These are phyloP conservation scores for Meteorus colon DNA, from an alignment of 2,888 invertebrate genomes.

Conservation along the genomic window DNA sequence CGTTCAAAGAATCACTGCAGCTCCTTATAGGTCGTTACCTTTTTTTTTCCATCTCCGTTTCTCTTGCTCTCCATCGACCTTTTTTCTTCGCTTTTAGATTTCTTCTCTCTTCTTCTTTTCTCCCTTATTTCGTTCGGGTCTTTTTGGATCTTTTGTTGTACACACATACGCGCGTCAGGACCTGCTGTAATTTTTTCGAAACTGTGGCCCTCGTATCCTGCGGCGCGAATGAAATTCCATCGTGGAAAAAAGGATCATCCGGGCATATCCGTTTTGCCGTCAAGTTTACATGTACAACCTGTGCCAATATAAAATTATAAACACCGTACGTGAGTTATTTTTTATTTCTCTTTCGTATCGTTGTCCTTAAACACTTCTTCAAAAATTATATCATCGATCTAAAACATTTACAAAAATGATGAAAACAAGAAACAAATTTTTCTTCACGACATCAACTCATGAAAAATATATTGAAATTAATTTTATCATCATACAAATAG, in stretches of 20 bases:
- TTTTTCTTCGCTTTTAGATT: constrained; percentile 38
- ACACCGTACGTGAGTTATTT: neutral
- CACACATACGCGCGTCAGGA: constrained; percentile 54
- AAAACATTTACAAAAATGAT: too few species aligned
- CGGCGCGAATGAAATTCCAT: constrained; percentile 33
- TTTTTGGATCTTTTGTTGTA: constrained; percentile 55
- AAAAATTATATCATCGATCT: too few species aligned
- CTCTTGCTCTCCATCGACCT: constrained; percentile 25
- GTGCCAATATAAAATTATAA: neutral
- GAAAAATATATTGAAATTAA: too few species aligned
- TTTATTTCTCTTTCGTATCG: neutral
- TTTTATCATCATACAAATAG: too few species aligned
- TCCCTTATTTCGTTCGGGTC: constrained; percentile 45
- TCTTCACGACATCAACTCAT: too few species aligned
- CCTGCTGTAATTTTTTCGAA: constrained; percentile 65
- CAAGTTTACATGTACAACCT: constrained; percentile 7
- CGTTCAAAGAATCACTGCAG: constrained; percentile 67
- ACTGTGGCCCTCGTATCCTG: constrained; percentile 43
- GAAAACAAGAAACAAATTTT: too few species aligned
- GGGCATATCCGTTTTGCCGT: constrained; percentile 51
- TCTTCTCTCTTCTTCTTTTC: constrained; percentile 44
- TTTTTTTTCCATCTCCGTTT: constrained; percentile 47
- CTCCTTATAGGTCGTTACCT: constrained; percentile 57
- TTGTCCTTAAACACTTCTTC: too few species aligned
- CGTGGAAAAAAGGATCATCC: constrained; percentile 37